Base-by-base conservation (phyloP, 1,140 invertebrate genomes). In the Pseudomyrmex sp. region DNA sequence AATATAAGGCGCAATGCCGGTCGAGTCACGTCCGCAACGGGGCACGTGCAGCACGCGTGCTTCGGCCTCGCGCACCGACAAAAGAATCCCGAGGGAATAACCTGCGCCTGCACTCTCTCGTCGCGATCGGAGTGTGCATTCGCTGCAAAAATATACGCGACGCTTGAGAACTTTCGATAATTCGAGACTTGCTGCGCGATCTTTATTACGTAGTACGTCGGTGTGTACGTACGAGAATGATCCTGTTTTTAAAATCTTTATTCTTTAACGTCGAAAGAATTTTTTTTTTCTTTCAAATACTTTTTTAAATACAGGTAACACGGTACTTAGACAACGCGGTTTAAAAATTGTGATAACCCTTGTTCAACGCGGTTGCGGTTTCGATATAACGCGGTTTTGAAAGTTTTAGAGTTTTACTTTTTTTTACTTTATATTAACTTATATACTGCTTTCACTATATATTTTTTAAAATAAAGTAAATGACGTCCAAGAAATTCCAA, bases 21-120 rank as follows among this genome's bases (percentile, higher is more conserved):
- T 68, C 90, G 89, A 93, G 91, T 92, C 92, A 93, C 92, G 92
- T 93, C 85, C 90, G 83, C 70, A 85, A 88, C 82, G 87, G 75
- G 89, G 90, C 93, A 93, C 93, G 93, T 93, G 93, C 92, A 92
- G 90, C 91, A 92, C 91, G 92, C 92, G 92, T 92, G 90, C 89
- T 91, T 89, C 87, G 87, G 85, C 88, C 89, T 84, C 66, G 83
- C 84, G 84, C 87, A 89, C 89, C 89, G 85, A 87, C 89, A 88
- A 91, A 91, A 90, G 89, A 91, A 91, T 87, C 70, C 84, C 58
- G 61, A 65, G 46, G 73, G 83, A 68, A 69, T 61, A 85, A 87
- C 74, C 26, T 46, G 61, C 48, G 58, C 62, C 56, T 3, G 74
- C 74, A 35, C 46, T 35, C 62, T 15, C 23, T 35, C 61, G 35